These are phyloP conservation scores for Suillia variegata DNA, from an alignment of 2,888 invertebrate species.

Conservation along the genomic window DNA sequence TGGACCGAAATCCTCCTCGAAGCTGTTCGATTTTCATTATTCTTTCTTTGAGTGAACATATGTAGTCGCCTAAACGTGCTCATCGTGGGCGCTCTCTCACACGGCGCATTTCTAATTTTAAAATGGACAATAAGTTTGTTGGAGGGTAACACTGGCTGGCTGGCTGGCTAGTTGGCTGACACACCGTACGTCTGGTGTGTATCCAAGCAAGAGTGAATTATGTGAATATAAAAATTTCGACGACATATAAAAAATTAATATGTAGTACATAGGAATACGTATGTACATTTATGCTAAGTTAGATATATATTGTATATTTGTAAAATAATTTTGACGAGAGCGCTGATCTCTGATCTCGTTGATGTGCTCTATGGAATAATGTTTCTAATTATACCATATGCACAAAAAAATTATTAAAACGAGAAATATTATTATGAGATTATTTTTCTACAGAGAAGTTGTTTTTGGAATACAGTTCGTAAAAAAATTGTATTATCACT, in stretches of 20 bases:
- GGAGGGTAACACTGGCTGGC: constrained; percentile 4
- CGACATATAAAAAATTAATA: not conserved
- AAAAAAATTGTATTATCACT: too few species aligned
- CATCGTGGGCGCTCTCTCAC: constrained; percentile 22
- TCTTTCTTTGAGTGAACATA: constrained; percentile 28
- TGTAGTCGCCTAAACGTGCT: not conserved
- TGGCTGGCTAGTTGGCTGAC: too few species aligned
- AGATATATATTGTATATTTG: not conserved
- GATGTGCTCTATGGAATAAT: too few species aligned
- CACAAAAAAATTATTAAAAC: too few species aligned
- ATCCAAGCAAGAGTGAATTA: not conserved
- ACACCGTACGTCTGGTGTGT: not conserved
- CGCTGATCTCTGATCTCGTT: too few species aligned
- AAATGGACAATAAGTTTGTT: not conserved
- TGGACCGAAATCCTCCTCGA: constrained; percentile 5
- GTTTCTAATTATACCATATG: too few species aligned
- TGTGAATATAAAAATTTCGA: not conserved
- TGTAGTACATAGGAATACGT: not conserved
- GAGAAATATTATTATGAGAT: too few species aligned
- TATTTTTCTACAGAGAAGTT: too few species aligned
- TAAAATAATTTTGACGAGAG: too few species aligned
- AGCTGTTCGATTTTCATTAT: constrained; percentile 17
- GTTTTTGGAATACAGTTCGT: too few species aligned
- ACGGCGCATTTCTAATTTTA: constrained; percentile 22
- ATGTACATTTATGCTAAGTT: not conserved